A percentile compares a stretch with the other conserved stretches of the same genome.
Conservation (phyloP, 53 echinoderm and acorn worm species). For the Patiria pectinifera region DNA sequence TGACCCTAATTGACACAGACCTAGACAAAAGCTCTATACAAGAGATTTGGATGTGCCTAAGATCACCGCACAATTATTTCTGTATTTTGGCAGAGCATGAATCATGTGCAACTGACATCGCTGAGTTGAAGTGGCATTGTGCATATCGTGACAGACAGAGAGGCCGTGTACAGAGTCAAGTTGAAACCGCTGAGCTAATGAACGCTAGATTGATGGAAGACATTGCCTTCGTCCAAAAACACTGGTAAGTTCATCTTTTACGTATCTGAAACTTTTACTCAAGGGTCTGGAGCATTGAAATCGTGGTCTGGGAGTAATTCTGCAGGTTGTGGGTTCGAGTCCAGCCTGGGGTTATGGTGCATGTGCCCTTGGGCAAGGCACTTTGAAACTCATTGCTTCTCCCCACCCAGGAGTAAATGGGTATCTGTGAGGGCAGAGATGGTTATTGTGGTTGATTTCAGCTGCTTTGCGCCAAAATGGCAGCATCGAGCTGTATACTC, state of each 20-base stretch:
- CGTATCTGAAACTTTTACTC: background rate
- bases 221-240: slow-evolving; percentile 94
- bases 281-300: background rate
- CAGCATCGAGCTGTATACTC: too few species aligned
- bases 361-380: too few species aligned
- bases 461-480: too few species aligned
- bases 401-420: too few species aligned
- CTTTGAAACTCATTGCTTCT: background rate
- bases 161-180: slow-evolving; percentile 73
- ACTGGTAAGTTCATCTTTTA: slow-evolving; percentile 75
- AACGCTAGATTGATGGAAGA: slow-evolving; percentile 92
- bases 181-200: slow-evolving; percentile 88
- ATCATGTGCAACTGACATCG: slow-evolving; percentile 94
- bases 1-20: too few species aligned
- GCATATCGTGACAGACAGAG: slow-evolving; percentile 84
- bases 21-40: too few species aligned
- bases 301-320: too few species aligned
- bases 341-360: too few species aligned
- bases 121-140: slow-evolving; percentile 98
- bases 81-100: slow-evolving; percentile 82
- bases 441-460: too few species aligned
- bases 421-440: too few species aligned
- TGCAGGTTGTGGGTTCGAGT: too few species aligned
- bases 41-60: too few species aligned
- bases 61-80: background rate